Evolutionary conservation across 64 coral and sea anemone species (phyloP), one percentile per base, ranked within the genome.

Genomic region (Actinia tenebrosa): DNA sequence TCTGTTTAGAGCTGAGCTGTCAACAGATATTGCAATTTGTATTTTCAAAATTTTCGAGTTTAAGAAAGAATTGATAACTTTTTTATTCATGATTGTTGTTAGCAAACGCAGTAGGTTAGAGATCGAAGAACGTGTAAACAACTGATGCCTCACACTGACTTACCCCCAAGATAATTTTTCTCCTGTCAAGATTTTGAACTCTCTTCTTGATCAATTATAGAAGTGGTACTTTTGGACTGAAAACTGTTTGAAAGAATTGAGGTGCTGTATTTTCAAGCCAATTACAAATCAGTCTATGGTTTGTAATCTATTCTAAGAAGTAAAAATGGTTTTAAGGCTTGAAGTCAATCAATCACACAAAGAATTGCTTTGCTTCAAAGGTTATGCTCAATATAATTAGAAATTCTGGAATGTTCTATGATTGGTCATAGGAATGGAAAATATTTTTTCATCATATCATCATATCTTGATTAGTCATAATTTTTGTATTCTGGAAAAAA

Each of bases 341-440:
- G 10, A 75, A 75, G 69, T 75, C 69, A 42, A 75, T 75, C 69
- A 75, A 42, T 30, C 69, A 75, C 9, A 75, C 25, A 75, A 75
- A 42, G 27, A 42, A 30, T 75, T n/a, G 69, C 69, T 75, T 43
- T 75, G 69, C 69, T 42, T 75, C 69, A 42, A 13, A 42, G 69
- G 42, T 75, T 26, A 75, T 75, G 69, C n/a, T 16, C 27, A 75
- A 75, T 75, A 75, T 75, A 75, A 75, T 75, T 75, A 75, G n/a
- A 11, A 75, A 75, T 75, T 75, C 69, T 75, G 69, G 69, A 75
- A 75, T 75, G 69, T 75, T 75, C 69, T 42, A 42, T 13, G 13
- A 75, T 58, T 58, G 56, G 56, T 66, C 18, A 66, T 23, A 75
- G 69, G 69, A 37, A 75, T 75, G 69, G 10, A 13, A 75, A 75